These are phyloP conservation scores for Mayetiola destructor DNA, from an alignment of 2,888 invertebrate species.

Conservation along the genomic window DNA sequence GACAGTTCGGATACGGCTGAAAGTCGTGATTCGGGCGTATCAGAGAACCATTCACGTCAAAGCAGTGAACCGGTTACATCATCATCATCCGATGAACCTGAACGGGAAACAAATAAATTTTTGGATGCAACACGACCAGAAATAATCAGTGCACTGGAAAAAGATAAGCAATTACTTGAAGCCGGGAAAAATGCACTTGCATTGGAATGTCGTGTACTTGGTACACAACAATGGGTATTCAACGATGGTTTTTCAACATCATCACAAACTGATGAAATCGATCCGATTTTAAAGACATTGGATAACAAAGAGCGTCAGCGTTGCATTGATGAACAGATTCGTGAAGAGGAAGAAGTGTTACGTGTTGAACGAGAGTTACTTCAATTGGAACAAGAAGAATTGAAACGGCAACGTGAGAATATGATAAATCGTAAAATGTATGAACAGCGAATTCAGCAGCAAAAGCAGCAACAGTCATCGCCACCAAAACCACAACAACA, in stretches of 20 bases:
- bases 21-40: conserved; percentile 65
- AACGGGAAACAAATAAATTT: conserved; percentile 55
- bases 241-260: conserved; percentile 31
- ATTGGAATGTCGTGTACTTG: neutral
- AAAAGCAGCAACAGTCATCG: neutral
- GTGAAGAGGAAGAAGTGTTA: conserved; percentile 57
- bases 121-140: conserved; percentile 45
- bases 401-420: conserved; percentile 59
- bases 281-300: conserved; percentile 21
- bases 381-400: conserved; percentile 62
- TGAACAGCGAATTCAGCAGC: conserved; percentile 24
- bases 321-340: conserved; percentile 47
- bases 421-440: conserved; percentile 41
- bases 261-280: conserved; percentile 24
- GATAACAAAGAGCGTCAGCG: conserved; percentile 42
- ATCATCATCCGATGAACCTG: conserved; percentile 62
- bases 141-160: conserved; percentile 48
- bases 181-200: conserved; percentile 1
- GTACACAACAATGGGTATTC: conserved; percentile 34
- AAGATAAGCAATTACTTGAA: conserved; percentile 37
- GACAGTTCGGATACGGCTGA: conserved; percentile 53
- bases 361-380: conserved; percentile 64
- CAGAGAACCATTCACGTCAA: conserved; percentile 60
- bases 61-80: conserved; percentile 66
- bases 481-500: neutral